Percentiles rank a stretch among this genome's conserved stretches.
phyloP scores from a whole-genome alignment of 2,888 invertebrate species.

The Proisotoma minuta region DNA sequence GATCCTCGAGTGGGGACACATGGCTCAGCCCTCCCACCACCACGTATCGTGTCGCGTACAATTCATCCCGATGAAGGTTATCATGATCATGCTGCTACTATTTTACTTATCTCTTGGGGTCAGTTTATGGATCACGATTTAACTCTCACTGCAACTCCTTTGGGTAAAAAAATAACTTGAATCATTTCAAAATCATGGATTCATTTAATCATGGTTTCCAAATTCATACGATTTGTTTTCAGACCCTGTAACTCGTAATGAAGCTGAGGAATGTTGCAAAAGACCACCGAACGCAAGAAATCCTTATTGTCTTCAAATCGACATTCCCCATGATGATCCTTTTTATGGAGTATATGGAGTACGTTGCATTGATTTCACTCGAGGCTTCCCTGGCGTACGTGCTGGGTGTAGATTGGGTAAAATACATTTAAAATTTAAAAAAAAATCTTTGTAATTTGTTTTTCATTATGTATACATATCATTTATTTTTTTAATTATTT shows the following conservation, averaged over 20 bases:
- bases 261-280: conserved; percentile 85
- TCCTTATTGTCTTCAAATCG: conserved; percentile 85
- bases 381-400: conserved; percentile 79
- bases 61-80: conserved; percentile 90
- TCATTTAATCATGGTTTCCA: background rate
- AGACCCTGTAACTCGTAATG: conserved; percentile 82
- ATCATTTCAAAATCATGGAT: background rate
- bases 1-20: conserved; percentile 75
- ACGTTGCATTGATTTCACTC: conserved; percentile 82
- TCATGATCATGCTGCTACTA: conserved; percentile 89
- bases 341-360: conserved; percentile 81
- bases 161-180: conserved; percentile 58
- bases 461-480: background rate
- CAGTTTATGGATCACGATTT: conserved; percentile 94
- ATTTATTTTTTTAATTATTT: conserved; percentile 5
- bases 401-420: conserved; percentile 81
- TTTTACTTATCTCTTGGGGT: conserved; percentile 90
- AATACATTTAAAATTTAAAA: background rate
- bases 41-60: conserved; percentile 79
- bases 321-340: conserved; percentile 82
- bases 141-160: conserved; percentile 78
- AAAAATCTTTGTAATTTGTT: background rate
- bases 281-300: conserved; percentile 76
- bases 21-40: conserved; percentile 70
- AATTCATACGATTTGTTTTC: conserved; percentile 19